These are phyloP conservation scores for Camarhynchus parvulus DNA, from an alignment of 2,113 vertebrate species.

Conservation along the genomic window DNA sequence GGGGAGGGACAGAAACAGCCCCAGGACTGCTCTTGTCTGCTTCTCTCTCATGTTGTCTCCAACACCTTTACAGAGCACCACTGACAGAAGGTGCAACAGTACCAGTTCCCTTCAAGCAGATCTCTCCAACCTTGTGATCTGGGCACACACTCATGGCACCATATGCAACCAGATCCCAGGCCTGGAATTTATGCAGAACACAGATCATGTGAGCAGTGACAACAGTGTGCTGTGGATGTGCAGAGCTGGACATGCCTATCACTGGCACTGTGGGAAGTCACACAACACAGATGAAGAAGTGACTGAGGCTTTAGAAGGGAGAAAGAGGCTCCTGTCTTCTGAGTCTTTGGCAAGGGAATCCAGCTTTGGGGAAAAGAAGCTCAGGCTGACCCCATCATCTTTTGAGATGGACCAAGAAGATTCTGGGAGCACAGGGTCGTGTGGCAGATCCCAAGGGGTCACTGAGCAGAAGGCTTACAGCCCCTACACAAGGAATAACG, in stretches of 20 bases:
- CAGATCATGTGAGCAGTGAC: not conserved
- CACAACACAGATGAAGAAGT: not conserved
- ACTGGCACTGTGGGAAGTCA: conserved; percentile 16
- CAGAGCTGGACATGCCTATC: not conserved
- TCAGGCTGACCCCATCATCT: not conserved
- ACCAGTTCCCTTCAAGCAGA: not conserved
- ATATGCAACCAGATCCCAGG: conserved; percentile 38
- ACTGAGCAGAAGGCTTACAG: not conserved
- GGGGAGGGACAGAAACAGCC: not conserved
- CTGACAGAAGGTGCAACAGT: accelerated
- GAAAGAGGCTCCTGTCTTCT: not conserved
- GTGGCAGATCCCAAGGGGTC: not conserved
- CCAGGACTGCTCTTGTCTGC: not conserved
- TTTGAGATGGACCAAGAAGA: not conserved
- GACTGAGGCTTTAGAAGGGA: not conserved
- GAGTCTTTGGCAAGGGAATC: not conserved
- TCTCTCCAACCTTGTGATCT: conserved; percentile 46
- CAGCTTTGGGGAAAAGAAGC: not conserved
- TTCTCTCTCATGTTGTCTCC: not conserved
- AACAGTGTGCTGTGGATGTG: conserved; percentile 31
- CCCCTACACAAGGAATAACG: accelerated
- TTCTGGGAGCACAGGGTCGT: not conserved
- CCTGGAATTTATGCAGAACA: not conserved
- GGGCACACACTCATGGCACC: conserved; percentile 53
- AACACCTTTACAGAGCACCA: not conserved